Evolutionary conservation across 23 tunicate species (phyloP).

Genomic region (Halocynthia aurantium): DNA sequence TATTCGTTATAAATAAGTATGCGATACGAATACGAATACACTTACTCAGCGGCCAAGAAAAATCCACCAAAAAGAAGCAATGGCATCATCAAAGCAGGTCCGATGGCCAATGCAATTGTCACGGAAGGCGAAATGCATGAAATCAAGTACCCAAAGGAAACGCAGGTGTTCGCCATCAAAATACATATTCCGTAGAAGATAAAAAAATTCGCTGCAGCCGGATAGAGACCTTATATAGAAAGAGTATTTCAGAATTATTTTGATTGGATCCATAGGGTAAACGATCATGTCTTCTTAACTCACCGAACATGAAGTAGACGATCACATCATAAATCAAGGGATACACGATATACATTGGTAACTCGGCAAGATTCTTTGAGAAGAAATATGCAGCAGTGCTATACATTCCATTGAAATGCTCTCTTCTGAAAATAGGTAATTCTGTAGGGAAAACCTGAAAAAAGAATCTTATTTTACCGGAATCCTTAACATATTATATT

Average conservation of each 20-base stretch:
- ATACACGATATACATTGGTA: constrained; percentile 46
- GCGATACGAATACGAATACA: background rate
- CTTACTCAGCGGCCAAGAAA: constrained; percentile 58
- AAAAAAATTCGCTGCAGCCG: constrained; percentile 62
- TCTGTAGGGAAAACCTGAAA: constrained; percentile 64
- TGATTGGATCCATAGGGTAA: background rate
- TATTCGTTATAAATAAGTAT: background rate
- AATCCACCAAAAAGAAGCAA: constrained; percentile 74
- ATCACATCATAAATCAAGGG: constrained; percentile 42
- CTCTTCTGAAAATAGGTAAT: constrained; percentile 66
- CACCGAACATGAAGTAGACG: constrained; percentile 83
- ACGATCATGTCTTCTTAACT: background rate
- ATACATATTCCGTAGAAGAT: constrained; percentile 36
- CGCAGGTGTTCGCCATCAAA: constrained; percentile 53
- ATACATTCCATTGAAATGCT: constrained; percentile 84
- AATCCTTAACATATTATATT: too few species aligned
- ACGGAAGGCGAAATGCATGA: constrained; percentile 60
- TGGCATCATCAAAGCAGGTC: constrained; percentile 80
- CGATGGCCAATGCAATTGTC: constrained; percentile 57
- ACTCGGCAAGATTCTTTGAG: constrained; percentile 60
- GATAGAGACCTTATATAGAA: constrained; percentile 41
- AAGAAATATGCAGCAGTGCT: constrained; percentile 48
- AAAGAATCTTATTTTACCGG: background rate
- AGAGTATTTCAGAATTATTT: background rate
- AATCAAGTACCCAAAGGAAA: constrained; percentile 75